Evolutionary conservation across 2,113 vertebrate species (phyloP), one percentile per base, ranked within the genome.

Genomic region (Columba livia): DNA sequence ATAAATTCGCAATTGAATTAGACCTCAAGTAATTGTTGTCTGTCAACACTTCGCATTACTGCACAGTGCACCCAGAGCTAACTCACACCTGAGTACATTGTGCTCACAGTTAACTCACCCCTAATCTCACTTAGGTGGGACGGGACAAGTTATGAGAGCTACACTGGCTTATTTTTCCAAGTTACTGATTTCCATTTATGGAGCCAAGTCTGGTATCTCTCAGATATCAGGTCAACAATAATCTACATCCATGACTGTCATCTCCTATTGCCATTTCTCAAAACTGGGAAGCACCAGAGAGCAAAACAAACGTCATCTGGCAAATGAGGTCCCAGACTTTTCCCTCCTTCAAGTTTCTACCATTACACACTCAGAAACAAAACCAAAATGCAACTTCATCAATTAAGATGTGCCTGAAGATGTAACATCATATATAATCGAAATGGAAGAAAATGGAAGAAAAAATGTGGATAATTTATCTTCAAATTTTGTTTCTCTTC

Each of bases 271-370:
- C 14, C 12, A 28, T 25, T 87, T 75, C 31, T 66, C 34, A 58
- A 34, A 0, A 0, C 0, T 64, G 19, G 31, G 38, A 93, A 81
- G 56, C 20, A 70, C 16, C 25, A 77, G 65, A 81, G 9, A 57
- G 11, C 36, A 93, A 91, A 91, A 85, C 24, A 75, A 64, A 83
- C 2, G 8, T 34, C 58, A 58, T 14, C 26, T 2, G 0, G 10
- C 4, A 80, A 87, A 79, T 0, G 1, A 65, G n/a, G 20, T 15
- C 47, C 79, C 53, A 42, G 21, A 75, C 12, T 66, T 61, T 48
- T 51, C 28, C 50, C 11, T 58, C 74, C 26, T 73, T 47, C 8
- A 13, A 18, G 50, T 48, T 90, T 47, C 42, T 78, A 62, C 17
- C n/a, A 32, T 48, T 67, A 34, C 47, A 47, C 1, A 26, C 34